Percentiles rank a stretch among this genome's conserved stretches.
Evolutionary conservation across 2,888 invertebrate species (phyloP).

Genomic region (Andricus curvator): DNA sequence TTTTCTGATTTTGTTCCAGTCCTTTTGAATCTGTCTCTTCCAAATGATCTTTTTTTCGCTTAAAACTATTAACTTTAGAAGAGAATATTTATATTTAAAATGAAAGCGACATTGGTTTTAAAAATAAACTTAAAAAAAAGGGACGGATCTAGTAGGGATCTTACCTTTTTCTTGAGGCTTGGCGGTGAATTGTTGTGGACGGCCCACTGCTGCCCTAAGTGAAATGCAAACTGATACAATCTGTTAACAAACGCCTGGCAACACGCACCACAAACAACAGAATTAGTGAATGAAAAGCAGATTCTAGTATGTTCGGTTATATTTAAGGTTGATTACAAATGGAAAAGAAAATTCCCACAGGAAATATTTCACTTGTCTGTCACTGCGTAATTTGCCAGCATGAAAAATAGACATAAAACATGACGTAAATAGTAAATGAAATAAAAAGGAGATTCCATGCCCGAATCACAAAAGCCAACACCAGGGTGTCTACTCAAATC

Average conservation of each 20-base stretch:
- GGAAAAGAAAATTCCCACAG: background rate
- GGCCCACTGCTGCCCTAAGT: slow-evolving; percentile 91
- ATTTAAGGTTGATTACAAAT: slow-evolving; percentile 42
- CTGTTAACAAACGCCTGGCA: slow-evolving; percentile 81
- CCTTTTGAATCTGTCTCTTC: too few species aligned
- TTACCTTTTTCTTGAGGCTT: slow-evolving; percentile 85
- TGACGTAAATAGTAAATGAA: background rate
- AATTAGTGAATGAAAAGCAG: slow-evolving; percentile 68
- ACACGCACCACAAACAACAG: slow-evolving; percentile 79
- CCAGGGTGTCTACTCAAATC: too few species aligned
- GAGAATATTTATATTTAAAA: background rate
- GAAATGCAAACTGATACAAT: slow-evolving; percentile 85
- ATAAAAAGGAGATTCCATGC: background rate
- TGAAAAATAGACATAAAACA: background rate
- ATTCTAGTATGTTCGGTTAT: background rate
- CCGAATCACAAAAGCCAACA: background rate
- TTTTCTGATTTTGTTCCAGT: too few species aligned
- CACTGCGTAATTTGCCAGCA: slow-evolving; percentile 19
- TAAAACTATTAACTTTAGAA: too few species aligned
- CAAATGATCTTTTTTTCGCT: too few species aligned
- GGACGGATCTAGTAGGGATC: slow-evolving; percentile 55
- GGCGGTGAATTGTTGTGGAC: slow-evolving; percentile 81
- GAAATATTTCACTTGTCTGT: slow-evolving; percentile 8
- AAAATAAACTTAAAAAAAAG: background rate
- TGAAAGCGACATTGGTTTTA: background rate